Conservation (phyloP, 1,140 invertebrate species). For the Sarcophaga peregrina region DNA sequence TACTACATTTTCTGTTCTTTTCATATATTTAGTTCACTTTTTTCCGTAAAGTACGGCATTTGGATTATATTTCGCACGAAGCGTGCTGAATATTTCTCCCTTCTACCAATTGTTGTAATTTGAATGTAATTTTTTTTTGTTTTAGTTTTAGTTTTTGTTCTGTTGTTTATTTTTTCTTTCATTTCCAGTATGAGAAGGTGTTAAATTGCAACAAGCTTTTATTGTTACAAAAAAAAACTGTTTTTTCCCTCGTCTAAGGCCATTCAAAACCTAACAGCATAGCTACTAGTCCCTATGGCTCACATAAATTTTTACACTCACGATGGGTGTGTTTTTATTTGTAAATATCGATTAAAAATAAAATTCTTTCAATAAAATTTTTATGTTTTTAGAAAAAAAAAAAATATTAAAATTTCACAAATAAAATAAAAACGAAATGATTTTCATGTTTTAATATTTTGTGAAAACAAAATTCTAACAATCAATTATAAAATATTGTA, state of each 20-base stretch:
- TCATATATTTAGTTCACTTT: background rate
- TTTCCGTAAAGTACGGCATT: background rate
- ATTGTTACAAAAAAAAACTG: too few species aligned
- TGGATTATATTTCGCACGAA: constrained; percentile 9
- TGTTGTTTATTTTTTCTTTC: background rate
- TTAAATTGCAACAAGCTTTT: constrained; percentile 39
- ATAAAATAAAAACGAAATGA: background rate
- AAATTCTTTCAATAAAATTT: constrained; percentile 21
- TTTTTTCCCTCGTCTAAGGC: background rate
- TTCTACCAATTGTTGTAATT: constrained; percentile 4
- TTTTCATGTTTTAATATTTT: background rate
- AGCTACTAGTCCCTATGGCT: too few species aligned
- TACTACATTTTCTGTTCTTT: background rate
- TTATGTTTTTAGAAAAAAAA: background rate
- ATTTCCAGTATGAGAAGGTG: constrained; percentile 11
- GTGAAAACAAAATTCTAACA: background rate
- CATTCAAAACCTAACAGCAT: background rate
- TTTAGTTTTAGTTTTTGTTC: background rate
- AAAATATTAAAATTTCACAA: too few species aligned
- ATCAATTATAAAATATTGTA: background rate
- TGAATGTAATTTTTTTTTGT: background rate
- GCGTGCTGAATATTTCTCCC: background rate
- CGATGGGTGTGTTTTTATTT: background rate
- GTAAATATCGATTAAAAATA: background rate
- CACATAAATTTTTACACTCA: background rate